Percentiles rank a stretch among this genome's conserved stretches.
Conservation (phyloP, 1,140 invertebrate species). For the Scaptomyza montana region DNA sequence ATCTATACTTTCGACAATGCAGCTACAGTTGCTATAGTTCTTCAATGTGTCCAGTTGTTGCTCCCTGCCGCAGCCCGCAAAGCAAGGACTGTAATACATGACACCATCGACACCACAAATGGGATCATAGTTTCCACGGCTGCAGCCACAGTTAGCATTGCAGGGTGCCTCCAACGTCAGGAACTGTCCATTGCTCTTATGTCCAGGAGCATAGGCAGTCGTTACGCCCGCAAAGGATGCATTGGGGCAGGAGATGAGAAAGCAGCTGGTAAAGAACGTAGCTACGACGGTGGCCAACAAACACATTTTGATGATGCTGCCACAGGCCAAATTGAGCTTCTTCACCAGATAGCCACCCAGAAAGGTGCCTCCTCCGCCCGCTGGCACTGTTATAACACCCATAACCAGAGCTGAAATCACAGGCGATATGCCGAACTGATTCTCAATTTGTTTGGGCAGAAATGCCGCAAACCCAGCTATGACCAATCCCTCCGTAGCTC, state of each 20-base stretch:
- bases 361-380: conserved; percentile 91
- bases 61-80: conserved; percentile 89
- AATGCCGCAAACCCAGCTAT: conserved; percentile 93
- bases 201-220: conserved; percentile 84
- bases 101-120: conserved; percentile 90
- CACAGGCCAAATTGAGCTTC: conserved; percentile 88
- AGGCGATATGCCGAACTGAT: conserved; percentile 91
- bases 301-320: conserved; percentile 91
- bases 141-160: conserved; percentile 88
- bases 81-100: conserved; percentile 93
- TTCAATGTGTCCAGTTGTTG: conserved; percentile 63
- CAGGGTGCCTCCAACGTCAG: conserved; percentile 84
- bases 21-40: conserved; percentile 86
- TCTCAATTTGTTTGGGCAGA: conserved; percentile 92
- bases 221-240: conserved; percentile 90
- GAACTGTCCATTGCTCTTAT: background rate
- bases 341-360: conserved; percentile 92
- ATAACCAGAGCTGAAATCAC: conserved; percentile 90
- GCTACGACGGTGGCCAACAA: conserved; percentile 86
- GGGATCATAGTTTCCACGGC: conserved; percentile 85
- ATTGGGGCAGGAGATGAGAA: conserved; percentile 90
- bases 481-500: conserved; percentile 90
- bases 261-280: conserved; percentile 87
- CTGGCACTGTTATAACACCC: conserved; percentile 89
- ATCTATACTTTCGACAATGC: conserved; percentile 67